Evolutionary conservation across 2,797 vertebrate genomes (phyloP).

Genomic region (Rhynchonycteris naso): DNA sequence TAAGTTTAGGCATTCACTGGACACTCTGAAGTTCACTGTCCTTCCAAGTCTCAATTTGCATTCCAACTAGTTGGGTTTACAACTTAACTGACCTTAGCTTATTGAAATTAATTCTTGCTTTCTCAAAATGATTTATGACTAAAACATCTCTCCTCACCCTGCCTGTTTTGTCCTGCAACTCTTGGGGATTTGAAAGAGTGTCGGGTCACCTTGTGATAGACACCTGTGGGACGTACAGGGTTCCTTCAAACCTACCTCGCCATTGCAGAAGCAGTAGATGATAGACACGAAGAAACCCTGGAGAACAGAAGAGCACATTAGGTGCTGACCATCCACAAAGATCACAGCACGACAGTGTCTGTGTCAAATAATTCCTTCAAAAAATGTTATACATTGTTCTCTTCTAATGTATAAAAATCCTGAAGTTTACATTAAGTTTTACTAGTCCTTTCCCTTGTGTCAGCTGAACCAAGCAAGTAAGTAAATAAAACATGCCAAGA

Average conservation of each 20-base stretch:
- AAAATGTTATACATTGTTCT: not conserved
- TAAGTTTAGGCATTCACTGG: not conserved
- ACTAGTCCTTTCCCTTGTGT: not conserved
- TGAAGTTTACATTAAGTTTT: not conserved
- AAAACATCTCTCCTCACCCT: not conserved
- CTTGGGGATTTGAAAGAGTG: not conserved
- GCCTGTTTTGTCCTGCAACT: not conserved
- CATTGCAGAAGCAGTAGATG: slow-evolving; percentile 95
- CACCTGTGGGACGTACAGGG: not conserved
- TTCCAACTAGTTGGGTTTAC: not conserved
- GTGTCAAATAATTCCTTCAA: not conserved
- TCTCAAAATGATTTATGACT: slow-evolving; percentile 17
- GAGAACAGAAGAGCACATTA: slow-evolving; percentile 28
- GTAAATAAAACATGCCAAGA: not conserved
- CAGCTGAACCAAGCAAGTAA: not conserved
- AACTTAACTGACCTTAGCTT: not conserved
- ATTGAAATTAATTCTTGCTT: not conserved
- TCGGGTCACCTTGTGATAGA: not conserved
- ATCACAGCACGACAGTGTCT: not conserved
- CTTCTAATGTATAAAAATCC: not conserved
- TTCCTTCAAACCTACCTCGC: slow-evolving; percentile 89
- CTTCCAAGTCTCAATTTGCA: not conserved
- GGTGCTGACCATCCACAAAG: not conserved
- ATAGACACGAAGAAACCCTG: slow-evolving; percentile 96
- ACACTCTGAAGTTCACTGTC: not conserved